Conservation (phyloP, 2,888 invertebrate genomes). For the Callyntrura sp. region DNA sequence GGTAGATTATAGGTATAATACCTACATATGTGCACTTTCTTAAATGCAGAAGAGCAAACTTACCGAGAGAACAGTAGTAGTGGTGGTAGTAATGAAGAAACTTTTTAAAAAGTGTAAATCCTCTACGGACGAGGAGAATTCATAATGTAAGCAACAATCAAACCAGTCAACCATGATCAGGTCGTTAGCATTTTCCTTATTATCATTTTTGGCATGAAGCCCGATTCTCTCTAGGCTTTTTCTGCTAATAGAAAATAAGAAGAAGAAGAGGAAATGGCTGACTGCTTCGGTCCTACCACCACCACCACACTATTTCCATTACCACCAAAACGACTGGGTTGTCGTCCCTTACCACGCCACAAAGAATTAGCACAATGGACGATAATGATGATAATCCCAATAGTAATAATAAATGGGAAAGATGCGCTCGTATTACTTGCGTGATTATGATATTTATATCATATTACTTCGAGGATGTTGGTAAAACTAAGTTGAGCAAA, state of each 20-base stretch:
- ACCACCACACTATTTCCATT: not conserved
- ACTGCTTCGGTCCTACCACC: not conserved
- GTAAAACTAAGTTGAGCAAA: too few relatives aligned
- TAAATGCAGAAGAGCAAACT: not conserved
- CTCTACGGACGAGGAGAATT: not conserved
- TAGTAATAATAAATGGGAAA: not conserved
- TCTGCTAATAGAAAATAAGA: not conserved
- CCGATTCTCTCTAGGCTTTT: not conserved
- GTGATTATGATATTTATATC: not conserved
- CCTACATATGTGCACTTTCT: not conserved
- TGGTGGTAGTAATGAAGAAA: not conserved
- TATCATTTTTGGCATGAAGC: conserved; percentile 52
- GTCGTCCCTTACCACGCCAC: conserved; percentile 11
- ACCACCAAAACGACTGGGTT: not conserved
- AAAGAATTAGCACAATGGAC: conserved; percentile 34
- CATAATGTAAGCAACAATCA: conserved; percentile 41
- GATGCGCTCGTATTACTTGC: not conserved
- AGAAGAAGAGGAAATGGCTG: not conserved
- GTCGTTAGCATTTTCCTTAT: conserved; percentile 60
- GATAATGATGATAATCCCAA: conserved; percentile 12
- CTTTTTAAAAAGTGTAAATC: not conserved
- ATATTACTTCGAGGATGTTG: too few relatives aligned
- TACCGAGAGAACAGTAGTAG: not conserved
- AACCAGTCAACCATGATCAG: conserved; percentile 57
- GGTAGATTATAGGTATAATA: not conserved